Evolutionary conservation across 1,140 invertebrate species (phyloP).

Genomic region (Hormaphis cornu): DNA sequence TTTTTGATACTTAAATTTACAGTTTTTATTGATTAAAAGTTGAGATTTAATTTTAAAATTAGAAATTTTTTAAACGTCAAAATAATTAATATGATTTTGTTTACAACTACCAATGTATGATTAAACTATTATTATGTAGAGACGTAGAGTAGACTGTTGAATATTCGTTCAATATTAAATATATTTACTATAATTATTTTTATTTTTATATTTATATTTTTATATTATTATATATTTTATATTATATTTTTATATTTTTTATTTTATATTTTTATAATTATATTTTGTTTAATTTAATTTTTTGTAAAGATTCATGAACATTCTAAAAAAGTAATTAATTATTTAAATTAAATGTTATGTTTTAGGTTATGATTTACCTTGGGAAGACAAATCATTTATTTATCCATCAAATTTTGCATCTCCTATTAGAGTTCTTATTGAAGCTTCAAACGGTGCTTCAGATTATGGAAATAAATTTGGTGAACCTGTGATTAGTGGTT

Average conservation of each 20-base stretch:
- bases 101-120: no score
- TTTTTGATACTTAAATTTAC: neutral
- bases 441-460: constrained; percentile 95
- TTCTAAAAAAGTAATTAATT: neutral
- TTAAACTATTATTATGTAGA: no score
- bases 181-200: no score
- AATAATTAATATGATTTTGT: constrained; percentile 35
- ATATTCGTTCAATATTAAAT: no score
- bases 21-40: neutral
- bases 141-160: no score
- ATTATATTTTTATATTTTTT: no score
- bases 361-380: constrained; percentile 67
- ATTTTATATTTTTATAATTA: no score
- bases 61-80: constrained; percentile 35
- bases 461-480: constrained; percentile 99
- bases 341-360: neutral
- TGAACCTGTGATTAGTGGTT: constrained; percentile 86
- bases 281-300: neutral
- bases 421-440: constrained; percentile 78
- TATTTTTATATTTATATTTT: no score
- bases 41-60: constrained; percentile 29
- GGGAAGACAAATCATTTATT: constrained; percentile 65
- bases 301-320: neutral
- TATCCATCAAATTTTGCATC: constrained; percentile 87
- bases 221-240: no score